Evolutionary conservation across 2,888 invertebrate genomes (phyloP).

Genomic region (Oscheius sp.): DNA sequence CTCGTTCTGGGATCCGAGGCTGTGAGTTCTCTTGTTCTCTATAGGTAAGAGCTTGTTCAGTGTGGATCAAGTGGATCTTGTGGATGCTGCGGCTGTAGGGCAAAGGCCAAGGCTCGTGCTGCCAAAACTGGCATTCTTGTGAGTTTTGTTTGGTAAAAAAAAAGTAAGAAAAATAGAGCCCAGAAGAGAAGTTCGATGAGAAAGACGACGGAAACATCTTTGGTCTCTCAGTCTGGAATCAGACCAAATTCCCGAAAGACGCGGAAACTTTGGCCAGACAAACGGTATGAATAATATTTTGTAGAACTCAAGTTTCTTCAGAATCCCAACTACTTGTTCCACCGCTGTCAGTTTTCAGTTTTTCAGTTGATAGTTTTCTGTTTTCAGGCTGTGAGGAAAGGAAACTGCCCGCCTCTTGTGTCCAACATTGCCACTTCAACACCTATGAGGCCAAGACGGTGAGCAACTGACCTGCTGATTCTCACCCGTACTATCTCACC

Average conservation of each 20-base stretch:
- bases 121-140: constrained; percentile 35
- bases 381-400: constrained; percentile 46
- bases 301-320: constrained; percentile 18
- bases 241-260: constrained; percentile 39
- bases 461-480: not conserved
- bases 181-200: constrained; percentile 36
- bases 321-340: constrained; percentile 58
- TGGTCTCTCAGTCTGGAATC: constrained; percentile 55
- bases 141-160: not conserved
- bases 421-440: constrained; percentile 57
- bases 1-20: constrained; percentile 4
- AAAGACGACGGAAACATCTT: constrained; percentile 55
- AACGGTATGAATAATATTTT: constrained; percentile 36
- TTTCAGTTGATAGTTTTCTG: too few species aligned
- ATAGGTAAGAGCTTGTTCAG: not conserved
- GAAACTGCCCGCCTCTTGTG: constrained; percentile 48
- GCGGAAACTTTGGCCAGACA: constrained; percentile 38
- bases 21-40: constrained; percentile 12
- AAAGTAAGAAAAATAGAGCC: not conserved
- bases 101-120: constrained; percentile 47
- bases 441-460: constrained; percentile 49
- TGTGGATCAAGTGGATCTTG: constrained; percentile 54
- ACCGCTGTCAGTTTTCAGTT: constrained; percentile 36
- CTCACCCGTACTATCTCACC: not conserved
- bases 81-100: constrained; percentile 54